A percentile compares a stretch with the other conserved stretches of the same genome.
These are phyloP conservation scores for Haemorhous mexicanus DNA, from an alignment of 2,113 vertebrate genomes.

Conservation along the genomic window DNA sequence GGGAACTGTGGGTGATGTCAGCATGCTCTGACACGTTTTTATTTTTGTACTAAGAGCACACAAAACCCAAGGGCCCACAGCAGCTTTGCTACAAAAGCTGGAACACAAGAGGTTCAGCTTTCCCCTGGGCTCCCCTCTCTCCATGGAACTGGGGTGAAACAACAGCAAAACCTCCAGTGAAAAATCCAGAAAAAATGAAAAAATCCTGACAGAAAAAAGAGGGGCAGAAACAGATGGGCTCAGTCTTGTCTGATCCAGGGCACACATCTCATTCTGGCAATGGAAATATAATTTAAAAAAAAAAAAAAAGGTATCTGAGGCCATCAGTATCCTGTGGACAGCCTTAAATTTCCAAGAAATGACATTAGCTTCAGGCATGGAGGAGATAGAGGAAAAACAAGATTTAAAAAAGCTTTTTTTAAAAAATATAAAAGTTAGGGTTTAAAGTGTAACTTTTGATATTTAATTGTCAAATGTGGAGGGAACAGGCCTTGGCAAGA, in stretches of 20 bases:
- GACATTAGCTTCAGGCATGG: accelerated
- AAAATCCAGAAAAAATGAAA: not conserved
- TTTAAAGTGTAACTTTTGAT: not conserved
- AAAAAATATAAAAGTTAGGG: not conserved
- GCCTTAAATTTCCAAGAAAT: not conserved
- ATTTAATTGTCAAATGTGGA: not conserved
- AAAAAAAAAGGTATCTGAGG: not conserved
- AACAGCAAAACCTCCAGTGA: not conserved
- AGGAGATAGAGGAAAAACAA: not conserved
- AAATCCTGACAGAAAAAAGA: not conserved
- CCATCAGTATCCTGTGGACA: not conserved
- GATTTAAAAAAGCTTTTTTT: not conserved
- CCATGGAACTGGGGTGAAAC: not conserved
- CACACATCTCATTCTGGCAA: not conserved
- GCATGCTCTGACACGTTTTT: not conserved
- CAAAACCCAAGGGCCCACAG: not conserved
- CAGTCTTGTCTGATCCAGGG: not conserved
- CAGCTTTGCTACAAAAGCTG: not conserved
- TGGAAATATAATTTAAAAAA: accelerated
- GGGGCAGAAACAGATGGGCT: not conserved
- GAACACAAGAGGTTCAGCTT: not conserved
- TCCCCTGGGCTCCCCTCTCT: not conserved
- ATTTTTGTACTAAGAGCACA: not conserved
- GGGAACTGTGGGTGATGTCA: not conserved
- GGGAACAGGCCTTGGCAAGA: not conserved